Evolutionary conservation across 2,113 vertebrate species (phyloP), one percentile per base, ranked within the genome.

Genomic region (Chelonoidis abingdonii): DNA sequence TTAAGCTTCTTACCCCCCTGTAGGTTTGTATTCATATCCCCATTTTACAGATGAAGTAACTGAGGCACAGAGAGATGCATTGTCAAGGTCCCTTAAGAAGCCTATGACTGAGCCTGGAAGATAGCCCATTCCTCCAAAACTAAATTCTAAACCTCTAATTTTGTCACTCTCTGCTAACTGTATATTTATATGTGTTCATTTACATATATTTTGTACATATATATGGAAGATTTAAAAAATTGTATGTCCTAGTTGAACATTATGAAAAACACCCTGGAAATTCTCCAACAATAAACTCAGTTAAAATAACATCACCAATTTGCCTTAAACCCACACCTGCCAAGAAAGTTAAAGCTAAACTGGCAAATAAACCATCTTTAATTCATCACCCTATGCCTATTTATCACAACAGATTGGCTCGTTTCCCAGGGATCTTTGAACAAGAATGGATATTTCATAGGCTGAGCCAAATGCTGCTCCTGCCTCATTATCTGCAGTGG

Each of bases 101-200:
- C 17, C 35, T 8, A 1, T 16, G 1, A 7, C 31, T 27, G 12
- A 10, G 17, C 8, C 11, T 9, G 22, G 8, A 13, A 31, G 62
- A 85, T n/a, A 56, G 35, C 22, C 85, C n/a, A 76, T 57, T 83
- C 47, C 8, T 83, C 14, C 59, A 81, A 52, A 91, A 57, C 5
- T 12, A 89, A 59, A 87, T 83, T 80, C 65, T 8, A 79, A 38
- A 85, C 31, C 16, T 16, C 62, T n/a, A 31, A 38, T 4, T 69
- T 24, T 10, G 80, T 56, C 86, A 52, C 1, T 17, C 24, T 75
- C 6, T 8, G 50, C 44, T 3, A 80, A 8, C 1, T 86, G 38
- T 22, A 16, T 6, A 27, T 2, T 82, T 38, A 31, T 21, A 82
- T 16, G 13, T 3, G 3, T 22, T 85, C 19, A 16, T 89, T 38